Evolutionary conservation across 2,113 vertebrate species (phyloP).

Genomic region (Saccopteryx leptura): DNA sequence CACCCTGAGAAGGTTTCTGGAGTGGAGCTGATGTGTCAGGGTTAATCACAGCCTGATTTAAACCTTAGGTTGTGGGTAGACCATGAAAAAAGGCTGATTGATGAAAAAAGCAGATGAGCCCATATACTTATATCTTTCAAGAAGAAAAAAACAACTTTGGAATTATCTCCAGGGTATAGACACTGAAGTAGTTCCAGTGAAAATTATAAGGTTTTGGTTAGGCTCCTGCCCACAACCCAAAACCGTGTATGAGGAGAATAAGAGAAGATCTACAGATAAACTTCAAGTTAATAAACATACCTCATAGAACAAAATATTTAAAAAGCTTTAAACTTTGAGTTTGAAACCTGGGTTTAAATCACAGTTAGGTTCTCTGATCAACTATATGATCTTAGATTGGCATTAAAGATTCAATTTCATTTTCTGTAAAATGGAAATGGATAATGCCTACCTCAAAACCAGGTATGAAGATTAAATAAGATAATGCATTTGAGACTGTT

Average conservation of each 20-base stretch:
- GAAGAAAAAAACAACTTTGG: constrained; percentile 57
- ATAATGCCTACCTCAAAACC: background rate
- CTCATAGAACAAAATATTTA: background rate
- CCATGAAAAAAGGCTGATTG: constrained; percentile 46
- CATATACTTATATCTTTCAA: constrained; percentile 55
- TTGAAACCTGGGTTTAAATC: constrained; percentile 17
- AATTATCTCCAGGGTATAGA: constrained; percentile 2
- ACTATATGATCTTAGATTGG: background rate
- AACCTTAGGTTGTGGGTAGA: constrained; percentile 25
- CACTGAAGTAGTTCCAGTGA: constrained; percentile 60
- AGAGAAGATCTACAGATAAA: constrained; percentile 23
- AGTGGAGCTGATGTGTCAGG: background rate
- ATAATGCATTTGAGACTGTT: background rate
- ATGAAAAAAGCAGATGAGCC: constrained; percentile 49
- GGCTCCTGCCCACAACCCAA: constrained; percentile 27
- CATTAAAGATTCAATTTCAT: constrained; percentile 1
- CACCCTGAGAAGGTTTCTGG: constrained; percentile 36
- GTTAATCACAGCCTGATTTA: constrained; percentile 54
- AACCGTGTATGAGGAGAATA: background rate
- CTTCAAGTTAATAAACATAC: constrained; percentile 18
- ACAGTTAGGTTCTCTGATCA: background rate
- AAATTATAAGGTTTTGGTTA: constrained; percentile 63
- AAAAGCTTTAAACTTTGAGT: background rate
- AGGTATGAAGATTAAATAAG: background rate
- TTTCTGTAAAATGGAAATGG: constrained; percentile 9